Base-by-base conservation (phyloP, 2,888 invertebrate species). In the Osedax frankpressi region DNA sequence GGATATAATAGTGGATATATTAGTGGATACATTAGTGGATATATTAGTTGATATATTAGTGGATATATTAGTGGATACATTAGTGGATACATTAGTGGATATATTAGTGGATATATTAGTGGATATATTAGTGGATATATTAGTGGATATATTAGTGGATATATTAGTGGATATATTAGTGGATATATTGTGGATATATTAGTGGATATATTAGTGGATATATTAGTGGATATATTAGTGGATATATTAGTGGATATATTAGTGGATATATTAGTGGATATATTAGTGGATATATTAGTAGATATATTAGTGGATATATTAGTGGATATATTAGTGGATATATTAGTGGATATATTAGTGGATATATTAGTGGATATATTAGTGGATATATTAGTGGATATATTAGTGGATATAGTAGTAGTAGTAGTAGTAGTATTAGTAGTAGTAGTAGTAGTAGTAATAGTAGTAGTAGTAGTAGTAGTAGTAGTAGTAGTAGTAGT, bases 361-460 rank as follows among this genome's bases (percentile, higher is more conserved):
- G 65, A 14, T 14, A 24, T 65, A 65, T 6, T 65, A 65, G 65
- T 65, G n/a, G 65, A 14, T 14, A 24, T 25, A 65, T 6, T 65
- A 65, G 65, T 65, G n/a, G 65, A 14, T 14, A 24, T 65, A 65
- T 6, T 65, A 65, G 65, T 65, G n/a, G 65, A 14, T 14, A 24
- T 65, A 65, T 6, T 65, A 65, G 65, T 65, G n/a, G 65, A 14
- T 14, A 24, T 65, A 65, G 65, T 65, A 65, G 65, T 65, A 65
- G 65, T 65, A 65, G 65, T 65, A 65, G 65, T 65, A 65, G 65
- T 65, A 65, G 65, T 65, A 65, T 6, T 65, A 65, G 65, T 26
- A 65, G 65, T 65, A 24, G 25, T 65, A 25, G 26, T 24, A 25
- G 65, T 26, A 25, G 65, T 65, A 65, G 65, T 65, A 65, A 11